Conservation (phyloP, 2,797 vertebrate genomes). For the Danio tinwini region DNA sequence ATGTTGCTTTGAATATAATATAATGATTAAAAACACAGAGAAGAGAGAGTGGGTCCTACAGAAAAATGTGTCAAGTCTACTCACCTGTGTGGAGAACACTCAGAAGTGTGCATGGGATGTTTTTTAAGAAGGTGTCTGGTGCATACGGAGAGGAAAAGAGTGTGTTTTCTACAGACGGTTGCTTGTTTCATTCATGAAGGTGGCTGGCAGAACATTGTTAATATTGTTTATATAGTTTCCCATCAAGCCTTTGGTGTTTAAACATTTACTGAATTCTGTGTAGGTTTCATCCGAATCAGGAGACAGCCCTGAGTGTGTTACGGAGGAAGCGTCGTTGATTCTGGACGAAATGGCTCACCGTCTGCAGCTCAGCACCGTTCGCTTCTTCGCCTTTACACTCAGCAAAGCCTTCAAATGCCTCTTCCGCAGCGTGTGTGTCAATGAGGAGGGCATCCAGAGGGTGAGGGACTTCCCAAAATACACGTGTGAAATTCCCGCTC, state of each 20-base stretch:
- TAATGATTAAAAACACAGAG: too few relatives aligned
- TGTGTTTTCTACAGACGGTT: too few relatives aligned
- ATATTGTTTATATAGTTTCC: neutral
- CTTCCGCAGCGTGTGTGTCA: slow-evolving; percentile 90
- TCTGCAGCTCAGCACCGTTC: slow-evolving; percentile 85
- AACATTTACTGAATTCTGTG: neutral
- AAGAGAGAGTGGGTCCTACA: too few relatives aligned
- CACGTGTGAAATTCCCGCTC: neutral
- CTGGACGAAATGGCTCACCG: slow-evolving; percentile 95
- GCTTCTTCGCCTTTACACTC: slow-evolving; percentile 91
- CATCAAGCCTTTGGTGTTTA: neutral
- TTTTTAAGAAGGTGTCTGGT: too few relatives aligned
- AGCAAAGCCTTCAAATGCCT: slow-evolving; percentile 93
- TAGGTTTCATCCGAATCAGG: slow-evolving; percentile 86
- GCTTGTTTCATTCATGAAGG: neutral
- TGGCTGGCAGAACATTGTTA: neutral
- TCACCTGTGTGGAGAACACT: too few relatives aligned
- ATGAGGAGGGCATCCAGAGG: slow-evolving; percentile 96
- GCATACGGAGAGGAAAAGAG: too few relatives aligned
- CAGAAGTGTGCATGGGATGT: too few relatives aligned
- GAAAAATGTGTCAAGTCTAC: too few relatives aligned
- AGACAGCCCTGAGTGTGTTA: slow-evolving; percentile 78
- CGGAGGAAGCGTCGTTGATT: slow-evolving; percentile 85
- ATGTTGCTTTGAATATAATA: too few relatives aligned
- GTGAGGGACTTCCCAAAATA: slow-evolving; percentile 75